Evolutionary conservation across 2,888 invertebrate species (phyloP).

Genomic region (Coecobrya sp.): DNA sequence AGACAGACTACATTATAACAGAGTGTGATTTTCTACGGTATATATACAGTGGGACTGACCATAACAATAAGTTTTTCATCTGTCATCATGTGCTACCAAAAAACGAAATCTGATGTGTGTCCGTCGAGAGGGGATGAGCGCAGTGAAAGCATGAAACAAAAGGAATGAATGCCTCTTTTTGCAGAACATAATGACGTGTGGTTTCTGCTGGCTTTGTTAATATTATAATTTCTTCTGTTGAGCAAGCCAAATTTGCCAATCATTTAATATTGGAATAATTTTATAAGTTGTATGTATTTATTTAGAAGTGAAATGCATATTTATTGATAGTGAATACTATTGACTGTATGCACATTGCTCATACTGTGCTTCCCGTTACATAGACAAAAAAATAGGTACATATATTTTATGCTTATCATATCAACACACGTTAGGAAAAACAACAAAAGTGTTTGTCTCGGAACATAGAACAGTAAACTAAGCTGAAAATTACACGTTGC

Average conservation of each 20-base stretch:
- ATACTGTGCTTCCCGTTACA: too few relatives aligned
- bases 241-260: conserved; percentile 6
- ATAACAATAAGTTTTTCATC: conserved; percentile 39
- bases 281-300: neutral
- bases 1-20: neutral
- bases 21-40: conserved; percentile 11
- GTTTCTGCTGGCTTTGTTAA: conserved; percentile 36
- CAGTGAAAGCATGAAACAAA: conserved; percentile 80
- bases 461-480: conserved; percentile 78
- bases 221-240: conserved; percentile 49
- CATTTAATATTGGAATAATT: neutral
- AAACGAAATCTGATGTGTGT: conserved; percentile 45
- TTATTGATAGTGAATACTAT: conserved; percentile 29
- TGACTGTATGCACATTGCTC: neutral
- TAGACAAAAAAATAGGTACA: too few relatives aligned
- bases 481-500: conserved; percentile 72
- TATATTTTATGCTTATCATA: conserved; percentile 2
- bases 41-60: neutral
- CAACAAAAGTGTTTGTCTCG: conserved; percentile 71
- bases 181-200: conserved; percentile 22
- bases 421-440: conserved; percentile 8
- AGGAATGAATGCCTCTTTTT: conserved; percentile 43
- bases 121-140: conserved; percentile 15
- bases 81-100: conserved; percentile 29
- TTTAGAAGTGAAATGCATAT: neutral